These are phyloP conservation scores for Nasonia giraulti DNA, from an alignment of 1,140 invertebrate species.

Conservation along the genomic window DNA sequence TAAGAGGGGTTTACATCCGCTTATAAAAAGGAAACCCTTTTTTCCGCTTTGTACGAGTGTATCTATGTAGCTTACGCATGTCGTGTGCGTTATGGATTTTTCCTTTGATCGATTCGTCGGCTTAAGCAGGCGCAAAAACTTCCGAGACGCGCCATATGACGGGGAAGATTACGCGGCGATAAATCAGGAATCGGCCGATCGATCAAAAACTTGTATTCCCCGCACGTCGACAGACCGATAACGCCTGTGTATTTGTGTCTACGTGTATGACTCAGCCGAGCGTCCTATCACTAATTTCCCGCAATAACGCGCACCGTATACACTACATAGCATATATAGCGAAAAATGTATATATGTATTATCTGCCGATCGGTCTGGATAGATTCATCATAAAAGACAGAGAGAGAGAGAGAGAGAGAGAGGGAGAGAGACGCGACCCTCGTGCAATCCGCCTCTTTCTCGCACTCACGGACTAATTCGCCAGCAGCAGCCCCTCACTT, in stretches of 20 bases:
- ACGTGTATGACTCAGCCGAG: constrained; percentile 20
- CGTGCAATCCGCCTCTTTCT: neutral
- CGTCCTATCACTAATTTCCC: constrained; percentile 35
- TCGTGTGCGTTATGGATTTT: neutral
- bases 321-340: neutral
- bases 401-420: constrained; percentile 31
- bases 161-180: neutral
- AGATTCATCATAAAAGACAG: constrained; percentile 40
- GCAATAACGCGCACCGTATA: neutral
- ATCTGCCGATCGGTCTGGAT: constrained; percentile 24
- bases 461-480: too few species aligned
- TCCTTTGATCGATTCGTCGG: neutral
- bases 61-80: too few species aligned
- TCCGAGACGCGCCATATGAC: neutral
- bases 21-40: neutral
- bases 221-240: neutral
- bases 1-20: neutral
- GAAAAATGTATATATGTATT: neutral
- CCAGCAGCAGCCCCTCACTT: neutral
- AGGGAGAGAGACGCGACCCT: neutral
- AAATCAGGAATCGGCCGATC: constrained; percentile 33
- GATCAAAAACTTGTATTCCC: constrained; percentile 21
- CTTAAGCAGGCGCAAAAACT: neutral
- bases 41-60: neutral
- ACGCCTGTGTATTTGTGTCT: too few species aligned